Evolutionary conservation across 2,113 vertebrate species (phyloP), one percentile per base, ranked within the genome.

Genomic region (Mus musculus): DNA sequence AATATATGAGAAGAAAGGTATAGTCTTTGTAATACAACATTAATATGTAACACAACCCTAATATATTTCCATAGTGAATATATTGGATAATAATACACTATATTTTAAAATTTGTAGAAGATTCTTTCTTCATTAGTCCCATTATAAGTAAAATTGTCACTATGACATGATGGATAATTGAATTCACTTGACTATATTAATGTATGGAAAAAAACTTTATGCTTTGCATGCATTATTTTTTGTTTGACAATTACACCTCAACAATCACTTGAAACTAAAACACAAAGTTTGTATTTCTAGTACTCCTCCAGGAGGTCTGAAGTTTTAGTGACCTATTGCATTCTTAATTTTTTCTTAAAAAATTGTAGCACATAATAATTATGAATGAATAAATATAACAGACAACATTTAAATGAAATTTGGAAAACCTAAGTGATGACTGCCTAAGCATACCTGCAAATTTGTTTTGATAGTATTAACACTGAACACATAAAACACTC

Each of bases 291-390:
- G 19, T 33, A 4, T 72, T 71, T 88, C 30, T 81, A 91, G 5
- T 75, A 91, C 8, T 88, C 7, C 6, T 81, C 46, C 30, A 56
- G 24, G n/a, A 87, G 90, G 17, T 88, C 46, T 75, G 11, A 33
- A 81, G 19, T 49, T 94, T 39, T 67, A 81, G 72, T 93, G 17
- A 65, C 1, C 7, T 17, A 16, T 33, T 88, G 28, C 3, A 88
- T 67, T 67, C 14, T 65, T 88, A 88, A 36, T 1, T 42, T 30
- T 67, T 65, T 69, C 65, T 54, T 63, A 49, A 85, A 61, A 86
- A 89, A 90, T 90, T 73, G 78, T 2, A 94, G n/a, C 14, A 65
- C 56, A 86, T 76, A 56, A 89, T 16, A 91, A 52, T 84, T 80
- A 16, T 49, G 7, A 89, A n/a, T 63, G 9, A 71, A 82, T 91